phyloP scores from a whole-genome alignment of 2,888 invertebrate genomes.

The Leptarthrus brevirostris region DNA sequence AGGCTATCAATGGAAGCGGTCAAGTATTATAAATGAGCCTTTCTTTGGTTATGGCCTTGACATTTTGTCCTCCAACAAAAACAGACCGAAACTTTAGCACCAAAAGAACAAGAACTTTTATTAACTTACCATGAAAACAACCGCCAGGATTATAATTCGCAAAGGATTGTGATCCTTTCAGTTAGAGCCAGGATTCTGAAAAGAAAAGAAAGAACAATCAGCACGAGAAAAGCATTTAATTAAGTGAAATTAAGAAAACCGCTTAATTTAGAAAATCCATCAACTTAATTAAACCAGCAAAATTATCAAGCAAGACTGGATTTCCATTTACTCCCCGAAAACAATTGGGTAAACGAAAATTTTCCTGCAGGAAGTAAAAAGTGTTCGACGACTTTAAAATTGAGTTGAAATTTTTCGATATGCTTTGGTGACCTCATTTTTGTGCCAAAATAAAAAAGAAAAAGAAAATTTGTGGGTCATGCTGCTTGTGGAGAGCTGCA shows the following conservation, averaged over 20 bases:
- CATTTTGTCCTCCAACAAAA: too few species aligned
- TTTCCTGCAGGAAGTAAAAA: constrained; percentile 8
- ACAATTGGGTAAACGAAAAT: neutral
- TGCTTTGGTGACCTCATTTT: constrained; percentile 11
- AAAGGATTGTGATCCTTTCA: constrained; percentile 24
- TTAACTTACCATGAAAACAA: constrained; percentile 31
- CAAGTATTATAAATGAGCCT: too few species aligned
- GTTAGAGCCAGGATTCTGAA: constrained; percentile 6
- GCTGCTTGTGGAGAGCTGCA: neutral
- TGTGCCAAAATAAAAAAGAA: constrained; percentile 14
- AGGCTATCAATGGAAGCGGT: too few species aligned
- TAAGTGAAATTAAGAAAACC: neutral
- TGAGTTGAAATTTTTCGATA: constrained; percentile 2
- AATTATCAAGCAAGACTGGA: too few species aligned
- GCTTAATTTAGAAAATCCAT: neutral
- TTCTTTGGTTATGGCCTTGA: too few species aligned
- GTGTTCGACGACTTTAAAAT: constrained; percentile 6
- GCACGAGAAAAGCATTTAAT: neutral
- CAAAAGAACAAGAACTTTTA: too few species aligned
- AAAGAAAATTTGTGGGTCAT: constrained; percentile 32
- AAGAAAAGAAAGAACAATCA: neutral
- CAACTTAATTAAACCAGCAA: neutral
- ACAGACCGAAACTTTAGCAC: too few species aligned
- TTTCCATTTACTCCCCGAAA: neutral
- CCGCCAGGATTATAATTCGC: constrained; percentile 27